Evolutionary conservation across 2,888 invertebrate genomes (phyloP), one percentile per base, ranked within the genome.

Genomic region (Physocephala rufipes): DNA sequence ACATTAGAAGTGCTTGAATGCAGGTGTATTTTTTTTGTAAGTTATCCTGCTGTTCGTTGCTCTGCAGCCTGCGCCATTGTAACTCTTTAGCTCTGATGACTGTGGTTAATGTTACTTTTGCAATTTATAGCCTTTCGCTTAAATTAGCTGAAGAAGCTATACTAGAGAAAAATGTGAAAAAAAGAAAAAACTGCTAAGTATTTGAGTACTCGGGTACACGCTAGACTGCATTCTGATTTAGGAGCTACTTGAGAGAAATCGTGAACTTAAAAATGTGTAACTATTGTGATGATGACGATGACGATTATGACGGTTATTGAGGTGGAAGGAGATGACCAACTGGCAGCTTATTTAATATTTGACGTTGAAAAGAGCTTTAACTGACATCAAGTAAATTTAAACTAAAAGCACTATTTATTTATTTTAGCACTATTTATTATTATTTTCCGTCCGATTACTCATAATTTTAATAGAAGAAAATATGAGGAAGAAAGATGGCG

Each of bases 1-100:
- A 55, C 51, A 66, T 66, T 55, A 66, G 66, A 36, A 51, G 16
- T 24, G 66, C 53, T 55, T 66, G 16, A 55, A 66, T 53, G 55
- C 53, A 66, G 66, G 66, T 53, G 53, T 28, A n/a, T 24, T 66
- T 55, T 12, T 36, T 36, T 36, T 15, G 26, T 28, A 58, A 24
- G 21, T 49, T 49, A 16, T 49, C 49, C 16, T 9, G 5, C 30
- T 24, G n/a, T n/a, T 49, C 63, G 12, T 12, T 16, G 16, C 24
- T 63, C 3, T 51, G 7, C 43, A 19, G 16, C 55, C 19, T 55
- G 19, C 30, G 19, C 28, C 36, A 26, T 36, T 36, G n/a, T 66
- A 21, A 51, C 36, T 53, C 55, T 66, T 66, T 47, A 36, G 15
- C 55, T 30, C 36, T 66, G 16, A 66, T 66, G 66, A 21, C 43